Conservation (phyloP, 1,140 invertebrate genomes). For the Amyelois transitella region DNA sequence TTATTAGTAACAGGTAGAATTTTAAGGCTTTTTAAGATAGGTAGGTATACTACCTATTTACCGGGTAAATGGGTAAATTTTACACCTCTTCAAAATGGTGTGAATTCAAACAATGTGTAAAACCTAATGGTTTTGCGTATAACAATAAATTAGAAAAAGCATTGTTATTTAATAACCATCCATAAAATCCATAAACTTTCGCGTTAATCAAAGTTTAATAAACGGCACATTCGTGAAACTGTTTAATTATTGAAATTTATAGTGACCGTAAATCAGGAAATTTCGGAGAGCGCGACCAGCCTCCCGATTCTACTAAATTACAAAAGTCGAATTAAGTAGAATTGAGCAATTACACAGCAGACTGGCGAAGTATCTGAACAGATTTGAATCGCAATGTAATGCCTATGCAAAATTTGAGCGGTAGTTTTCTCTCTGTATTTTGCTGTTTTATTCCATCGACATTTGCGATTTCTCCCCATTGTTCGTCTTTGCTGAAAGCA, state of each 20-base stretch:
- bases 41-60: no score
- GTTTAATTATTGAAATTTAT: background rate
- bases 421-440: background rate
- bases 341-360: background rate
- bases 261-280: background rate
- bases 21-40: no score
- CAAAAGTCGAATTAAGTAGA: background rate
- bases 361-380: background rate
- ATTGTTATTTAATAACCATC: no score
- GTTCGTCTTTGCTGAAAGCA: background rate
- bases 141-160: no score
- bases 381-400: background rate
- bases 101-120: no score
- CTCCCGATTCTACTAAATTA: background rate
- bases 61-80: no score
- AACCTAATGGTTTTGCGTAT: no score
- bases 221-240: background rate
- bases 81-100: no score
- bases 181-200: background rate
- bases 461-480: background rate
- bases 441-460: background rate
- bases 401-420: background rate
- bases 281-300: background rate
- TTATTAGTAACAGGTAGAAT: no score
- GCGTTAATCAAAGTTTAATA: background rate